Evolutionary conservation across 2,113 vertebrate species (phyloP).

Genomic region (Campylorhamphus procurvoides): DNA sequence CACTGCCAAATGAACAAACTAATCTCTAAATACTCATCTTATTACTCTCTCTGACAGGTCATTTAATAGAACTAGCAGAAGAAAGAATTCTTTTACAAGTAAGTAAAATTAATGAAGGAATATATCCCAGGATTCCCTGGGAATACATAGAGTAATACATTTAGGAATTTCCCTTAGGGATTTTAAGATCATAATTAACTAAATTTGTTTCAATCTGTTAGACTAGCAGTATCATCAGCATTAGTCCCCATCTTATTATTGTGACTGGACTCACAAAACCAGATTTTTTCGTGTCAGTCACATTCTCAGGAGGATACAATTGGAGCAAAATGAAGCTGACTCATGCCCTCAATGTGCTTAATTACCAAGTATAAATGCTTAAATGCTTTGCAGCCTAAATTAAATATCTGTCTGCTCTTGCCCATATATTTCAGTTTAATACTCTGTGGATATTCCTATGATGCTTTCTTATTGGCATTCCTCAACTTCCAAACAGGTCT

Average conservation of each 20-base stretch:
- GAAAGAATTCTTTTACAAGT: not conserved
- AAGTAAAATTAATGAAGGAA: not conserved
- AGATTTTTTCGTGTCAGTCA: not conserved
- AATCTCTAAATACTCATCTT: not conserved
- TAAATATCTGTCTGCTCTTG: not conserved
- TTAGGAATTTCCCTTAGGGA: not conserved
- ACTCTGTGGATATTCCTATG: not conserved
- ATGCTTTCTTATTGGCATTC: rapidly evolving
- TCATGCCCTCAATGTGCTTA: not conserved
- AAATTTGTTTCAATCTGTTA: not conserved
- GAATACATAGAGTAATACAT: not conserved
- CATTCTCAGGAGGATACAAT: not conserved
- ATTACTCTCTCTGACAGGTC: not conserved
- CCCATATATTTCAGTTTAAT: not conserved
- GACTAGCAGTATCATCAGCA: not conserved
- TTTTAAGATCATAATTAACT: not conserved
- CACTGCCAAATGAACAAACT: not conserved
- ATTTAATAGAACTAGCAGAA: not conserved
- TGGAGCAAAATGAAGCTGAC: not conserved
- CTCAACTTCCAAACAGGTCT: not conserved
- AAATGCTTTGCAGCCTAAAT: not conserved
- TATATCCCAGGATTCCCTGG: not conserved
- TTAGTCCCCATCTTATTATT: not conserved
- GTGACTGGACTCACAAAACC: not conserved
- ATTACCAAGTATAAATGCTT: not conserved